phyloP scores from a whole-genome alignment of 2,797 vertebrate species.

The Alectoris magna region DNA sequence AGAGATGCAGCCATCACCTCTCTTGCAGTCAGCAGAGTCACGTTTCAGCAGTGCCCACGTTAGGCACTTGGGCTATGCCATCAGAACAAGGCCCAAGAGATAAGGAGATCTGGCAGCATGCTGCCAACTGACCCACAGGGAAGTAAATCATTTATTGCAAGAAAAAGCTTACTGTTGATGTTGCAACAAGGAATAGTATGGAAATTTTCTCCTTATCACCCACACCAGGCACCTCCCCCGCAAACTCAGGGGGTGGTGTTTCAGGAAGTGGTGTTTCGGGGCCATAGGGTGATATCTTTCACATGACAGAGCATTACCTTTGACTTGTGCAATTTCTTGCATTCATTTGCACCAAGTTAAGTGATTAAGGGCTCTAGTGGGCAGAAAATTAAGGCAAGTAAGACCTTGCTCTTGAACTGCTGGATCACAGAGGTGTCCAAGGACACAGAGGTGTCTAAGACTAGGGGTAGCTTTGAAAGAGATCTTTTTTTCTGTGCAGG shows the following conservation, averaged over 20 bases:
- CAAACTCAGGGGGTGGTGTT: background rate
- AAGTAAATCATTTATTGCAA: slow-evolving; percentile 5
- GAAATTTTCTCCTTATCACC: slow-evolving; percentile 1
- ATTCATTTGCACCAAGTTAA: background rate
- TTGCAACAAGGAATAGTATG: background rate
- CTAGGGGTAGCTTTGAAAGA: background rate
- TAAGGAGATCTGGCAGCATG: background rate
- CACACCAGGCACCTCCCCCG: background rate
- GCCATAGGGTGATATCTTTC: background rate
- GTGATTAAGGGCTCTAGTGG: background rate
- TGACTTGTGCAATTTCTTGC: slow-evolving; percentile 26
- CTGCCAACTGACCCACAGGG: rapidly evolving
- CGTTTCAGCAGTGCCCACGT: rapidly evolving
- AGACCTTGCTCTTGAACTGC: background rate
- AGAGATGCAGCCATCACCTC: background rate
- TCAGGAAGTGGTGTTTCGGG: background rate
- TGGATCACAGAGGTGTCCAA: background rate
- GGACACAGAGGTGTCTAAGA: background rate
- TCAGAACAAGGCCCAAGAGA: background rate
- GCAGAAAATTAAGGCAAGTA: background rate
- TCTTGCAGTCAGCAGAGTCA: rapidly evolving
- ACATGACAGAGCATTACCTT: background rate
- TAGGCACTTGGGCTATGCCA: background rate
- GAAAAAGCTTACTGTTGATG: background rate
- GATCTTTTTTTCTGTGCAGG: background rate